Evolutionary conservation across 2,797 vertebrate species (phyloP), one percentile per base, ranked within the genome.

Genomic region (Manis pentadactyla): DNA sequence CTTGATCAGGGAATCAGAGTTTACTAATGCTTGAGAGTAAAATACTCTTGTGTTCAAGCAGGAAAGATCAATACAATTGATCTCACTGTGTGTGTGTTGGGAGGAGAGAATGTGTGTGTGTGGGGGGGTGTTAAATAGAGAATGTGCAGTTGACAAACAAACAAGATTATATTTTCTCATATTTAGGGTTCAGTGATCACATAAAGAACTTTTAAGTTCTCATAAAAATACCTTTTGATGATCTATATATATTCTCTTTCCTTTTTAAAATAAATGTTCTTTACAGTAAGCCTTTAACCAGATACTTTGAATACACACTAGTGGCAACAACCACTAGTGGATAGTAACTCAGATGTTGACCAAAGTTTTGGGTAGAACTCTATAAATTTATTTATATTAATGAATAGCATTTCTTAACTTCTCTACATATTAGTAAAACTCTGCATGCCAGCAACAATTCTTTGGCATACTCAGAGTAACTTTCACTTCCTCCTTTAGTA

Each of bases 281-380:
- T 93, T 87, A 83, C 4, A 59, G 14, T 49, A 90, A 77, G 3
- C 18, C 73, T 91, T 93, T 79, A 97, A 49, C 11, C 17, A 79
- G 85, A 81, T n/a, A n/a, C 63, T 34, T 96, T 55, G 53, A 95
- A 34, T 39, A 75, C 53, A 39, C 93, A n/a, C n/a, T n/a, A n/a
- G n/a, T n/a, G 2, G 9, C 37, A 95, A 68, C 1, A 82, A 25
- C 4, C 25, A n/a, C 7, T 75, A 82, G 23, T 46, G n/a, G 15
- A 51, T 64, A 25, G 46, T 86, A 83, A 55, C 27, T 71, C 94
- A 42, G 13, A 39, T 64, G 13, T 68, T 90, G 21, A 77, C 46
- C 46, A 92, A 69, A 88, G 78, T 21, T 94, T 57, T 93, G 5
- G 69, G 3, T 42, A 78, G 29, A 57, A 59, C 4, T 61, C 25